Percentiles rank a stretch among this genome's conserved stretches.
Conservation (phyloP, 2,113 vertebrate genomes). For the Promerops cafer region DNA sequence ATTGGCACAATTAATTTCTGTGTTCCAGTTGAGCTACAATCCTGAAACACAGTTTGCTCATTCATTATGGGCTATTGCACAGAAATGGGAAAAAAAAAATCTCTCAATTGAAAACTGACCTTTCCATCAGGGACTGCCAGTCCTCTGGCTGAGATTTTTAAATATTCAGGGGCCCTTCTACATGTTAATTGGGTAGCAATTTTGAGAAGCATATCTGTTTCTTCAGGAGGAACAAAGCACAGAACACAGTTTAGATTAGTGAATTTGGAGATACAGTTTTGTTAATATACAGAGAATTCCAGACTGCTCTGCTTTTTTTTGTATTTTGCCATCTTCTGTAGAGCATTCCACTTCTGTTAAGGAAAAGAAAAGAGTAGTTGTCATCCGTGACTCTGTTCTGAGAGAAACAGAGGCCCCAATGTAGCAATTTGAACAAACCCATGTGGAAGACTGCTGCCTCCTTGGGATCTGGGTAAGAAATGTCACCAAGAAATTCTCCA, state of each 20-base stretch:
- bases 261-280: not conserved
- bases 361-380: not conserved
- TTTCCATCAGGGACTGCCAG: not conserved
- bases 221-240: not conserved
- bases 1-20: conserved; percentile 52
- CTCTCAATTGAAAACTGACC: not conserved
- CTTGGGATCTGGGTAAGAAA: not conserved
- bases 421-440: not conserved
- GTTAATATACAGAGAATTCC: not conserved
- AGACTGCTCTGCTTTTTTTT: not conserved
- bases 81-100: not conserved
- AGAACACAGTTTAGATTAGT: not conserved
- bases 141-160: not conserved
- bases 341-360: not conserved
- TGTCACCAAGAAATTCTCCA: not conserved
- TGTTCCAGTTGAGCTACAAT: conserved; percentile 31
- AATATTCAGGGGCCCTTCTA: not conserved
- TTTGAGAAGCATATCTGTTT: not conserved
- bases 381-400: not conserved
- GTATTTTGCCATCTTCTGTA: not conserved
- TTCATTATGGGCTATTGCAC: not conserved
- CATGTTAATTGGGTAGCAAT: not conserved
- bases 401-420: not conserved
- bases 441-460: not conserved
- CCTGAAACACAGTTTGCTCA: conserved; percentile 5